Evolutionary conservation across 2,113 vertebrate species (phyloP).

Genomic region (Coryphaenoides rupestris): DNA sequence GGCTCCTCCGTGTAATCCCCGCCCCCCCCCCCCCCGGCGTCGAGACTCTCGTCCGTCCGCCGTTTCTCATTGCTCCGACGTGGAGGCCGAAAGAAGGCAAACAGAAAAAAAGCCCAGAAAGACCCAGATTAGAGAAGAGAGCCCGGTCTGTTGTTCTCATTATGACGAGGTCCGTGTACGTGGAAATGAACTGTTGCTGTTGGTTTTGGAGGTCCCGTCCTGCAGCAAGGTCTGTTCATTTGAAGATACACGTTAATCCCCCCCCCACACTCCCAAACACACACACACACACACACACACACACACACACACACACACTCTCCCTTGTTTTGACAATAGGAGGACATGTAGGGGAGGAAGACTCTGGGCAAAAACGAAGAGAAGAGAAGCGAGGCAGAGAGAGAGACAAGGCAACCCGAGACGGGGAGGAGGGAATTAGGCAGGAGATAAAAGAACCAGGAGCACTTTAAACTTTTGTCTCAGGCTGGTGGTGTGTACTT

Average conservation of each 20-base stretch:
- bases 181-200: background rate
- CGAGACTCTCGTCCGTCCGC: too few species aligned
- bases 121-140: too few species aligned
- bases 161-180: background rate
- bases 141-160: too few species aligned
- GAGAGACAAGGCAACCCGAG: too few species aligned
- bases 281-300: constrained; percentile 6
- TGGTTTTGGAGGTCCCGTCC: constrained; percentile 37
- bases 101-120: too few species aligned
- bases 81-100: too few species aligned
- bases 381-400: constrained; percentile 16
- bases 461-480: constrained; percentile 27
- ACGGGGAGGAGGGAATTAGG: too few species aligned
- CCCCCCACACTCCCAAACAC: too few species aligned
- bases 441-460: constrained; percentile 5
- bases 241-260: constrained; percentile 61
- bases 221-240: constrained; percentile 43
- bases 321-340: constrained; percentile 3
- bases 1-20: too few species aligned
- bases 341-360: constrained; percentile 19
- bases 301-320: too few species aligned
- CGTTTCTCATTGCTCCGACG: too few species aligned
- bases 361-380: constrained; percentile 8
- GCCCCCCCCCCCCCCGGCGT: too few species aligned
- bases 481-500: constrained; percentile 26